A percentile compares a stretch with the other conserved stretches of the same genome.
Conservation (phyloP, 2,888 invertebrate species). For the Epirrita christyi region DNA sequence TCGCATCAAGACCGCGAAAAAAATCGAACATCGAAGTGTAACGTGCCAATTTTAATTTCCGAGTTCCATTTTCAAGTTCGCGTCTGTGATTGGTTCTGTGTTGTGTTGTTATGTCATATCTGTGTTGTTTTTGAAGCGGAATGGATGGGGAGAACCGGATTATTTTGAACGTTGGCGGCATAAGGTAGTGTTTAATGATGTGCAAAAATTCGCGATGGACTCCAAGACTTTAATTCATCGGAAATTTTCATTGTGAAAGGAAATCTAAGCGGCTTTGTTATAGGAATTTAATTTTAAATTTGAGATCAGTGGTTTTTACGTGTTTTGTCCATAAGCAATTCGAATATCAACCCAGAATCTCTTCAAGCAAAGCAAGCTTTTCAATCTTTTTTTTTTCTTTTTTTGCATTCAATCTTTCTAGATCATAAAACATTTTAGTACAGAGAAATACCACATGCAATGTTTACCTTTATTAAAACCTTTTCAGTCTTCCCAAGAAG, state of each 20-base stretch:
- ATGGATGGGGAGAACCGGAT: constrained; percentile 97
- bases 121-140: constrained; percentile 53
- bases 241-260: constrained; percentile 25
- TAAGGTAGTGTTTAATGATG: constrained; percentile 82
- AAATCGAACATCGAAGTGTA: constrained; percentile 27
- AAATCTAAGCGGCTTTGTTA: constrained; percentile 26
- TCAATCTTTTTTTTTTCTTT: too few relatives aligned
- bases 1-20: constrained; percentile 38
- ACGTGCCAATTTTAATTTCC: constrained; percentile 35
- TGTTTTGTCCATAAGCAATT: constrained; percentile 21
- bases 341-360: background rate
- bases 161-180: constrained; percentile 97
- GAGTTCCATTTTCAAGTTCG: constrained; percentile 17
- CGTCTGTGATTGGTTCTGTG: constrained; percentile 50
- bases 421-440: too few relatives aligned
- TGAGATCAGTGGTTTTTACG: constrained; percentile 18
- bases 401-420: too few relatives aligned
- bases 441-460: too few relatives aligned
- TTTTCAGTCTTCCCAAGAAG: constrained; percentile 19
- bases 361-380: too few relatives aligned
- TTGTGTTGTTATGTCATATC: constrained; percentile 59
- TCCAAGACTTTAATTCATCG: constrained; percentile 15
- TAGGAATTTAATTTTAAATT: constrained; percentile 22
- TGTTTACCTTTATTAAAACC: background rate
- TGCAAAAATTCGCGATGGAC: constrained; percentile 16